These are phyloP conservation scores for Rhombomys opimus DNA, from an alignment of 2,113 vertebrate species.

Conservation along the genomic window DNA sequence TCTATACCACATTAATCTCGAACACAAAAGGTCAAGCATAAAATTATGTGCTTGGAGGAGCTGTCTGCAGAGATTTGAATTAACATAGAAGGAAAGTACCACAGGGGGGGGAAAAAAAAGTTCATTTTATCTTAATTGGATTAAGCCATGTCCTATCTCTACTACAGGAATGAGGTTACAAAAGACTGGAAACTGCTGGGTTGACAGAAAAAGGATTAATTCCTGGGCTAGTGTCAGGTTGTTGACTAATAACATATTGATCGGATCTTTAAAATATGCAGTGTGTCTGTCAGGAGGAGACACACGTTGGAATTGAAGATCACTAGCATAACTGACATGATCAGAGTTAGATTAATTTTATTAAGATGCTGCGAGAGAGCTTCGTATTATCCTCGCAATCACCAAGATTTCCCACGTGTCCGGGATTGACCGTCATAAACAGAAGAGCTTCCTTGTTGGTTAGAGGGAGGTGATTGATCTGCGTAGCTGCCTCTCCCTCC, in stretches of 20 bases:
- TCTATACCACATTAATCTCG: conserved; percentile 83
- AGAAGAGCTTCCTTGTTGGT: conserved; percentile 33
- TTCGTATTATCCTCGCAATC: conserved; percentile 63
- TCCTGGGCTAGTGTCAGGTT: conserved; percentile 90
- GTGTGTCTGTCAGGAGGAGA: conserved; percentile 89
- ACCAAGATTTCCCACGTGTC: conserved; percentile 66
- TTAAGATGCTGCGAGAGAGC: conserved; percentile 73
- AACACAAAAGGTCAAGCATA: conserved; percentile 81
- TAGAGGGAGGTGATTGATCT: conserved; percentile 80
- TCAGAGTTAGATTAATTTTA: conserved; percentile 86
- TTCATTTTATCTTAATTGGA: conserved; percentile 88
- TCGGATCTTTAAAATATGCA: conserved; percentile 92
- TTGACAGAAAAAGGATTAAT: conserved; percentile 94
- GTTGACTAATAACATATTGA: conserved; percentile 98
- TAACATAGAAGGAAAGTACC: conserved; percentile 78
- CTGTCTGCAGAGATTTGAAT: conserved; percentile 81
- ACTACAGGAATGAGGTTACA: conserved; percentile 84
- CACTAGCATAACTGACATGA: conserved; percentile 86
- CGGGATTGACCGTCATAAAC: conserved; percentile 60
- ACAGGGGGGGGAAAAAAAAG: conserved; percentile 62
- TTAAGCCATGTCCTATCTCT: conserved; percentile 84
- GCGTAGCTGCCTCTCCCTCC: conserved; percentile 56
- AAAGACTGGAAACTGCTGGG: conserved; percentile 82
- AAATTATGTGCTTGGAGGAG: conserved; percentile 83
- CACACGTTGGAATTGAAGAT: conserved; percentile 88